Base-by-base conservation (phyloP, 2,113 vertebrate genomes). In the Chlorodrepanis virens region DNA sequence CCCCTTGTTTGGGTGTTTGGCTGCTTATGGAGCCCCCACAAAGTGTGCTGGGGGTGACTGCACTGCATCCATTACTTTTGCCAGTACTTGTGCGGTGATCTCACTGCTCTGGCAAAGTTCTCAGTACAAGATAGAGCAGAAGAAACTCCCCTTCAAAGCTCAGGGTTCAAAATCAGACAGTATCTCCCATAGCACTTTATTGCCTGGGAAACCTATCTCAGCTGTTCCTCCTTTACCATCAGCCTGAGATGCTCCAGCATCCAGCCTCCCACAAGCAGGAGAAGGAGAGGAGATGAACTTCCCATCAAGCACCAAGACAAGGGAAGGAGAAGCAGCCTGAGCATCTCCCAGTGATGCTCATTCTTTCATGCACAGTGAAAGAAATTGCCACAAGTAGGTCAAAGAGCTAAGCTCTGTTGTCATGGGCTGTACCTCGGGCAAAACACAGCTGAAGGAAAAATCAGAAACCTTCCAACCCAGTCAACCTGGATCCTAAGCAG, bases 361-460 rank as follows among this genome's bases (percentile, higher is more conserved):
- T 63, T 56, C 49, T 70, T 77, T 83, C 15, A 40, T 3, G 1
- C 4, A 1, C 16, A 44, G 44, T 47, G 86, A 86, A 90, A 89
- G 75, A 83, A 95, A 94, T 92, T 89, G 71, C 59, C 75, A 74
- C 0, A 4, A 72, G 60, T 35, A 85, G 42, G 87, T 91, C 85
- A 86, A 64, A 94, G 69, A 84, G 33, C 47, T 21, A 7, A 13
- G 56, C 40, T 87, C 75, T 77, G 53, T 57, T 96, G 52, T 94
- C 81, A 91, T 4, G 5, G 67, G 72, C 68, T 86, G 33, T 77
- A 83, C 85, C 69, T 93, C 44, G 5, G 72, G 94, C 90, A 89
- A 93, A 93, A 87, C 50, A 83, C 25, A 57, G 89, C 87, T 53
- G 61, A 77, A 86, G 59, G 57, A 89, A 82, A 87, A 90, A 87